A percentile compares a stretch with the other conserved stretches of the same genome.
Conservation (phyloP, 2,888 invertebrate genomes). For the Hydraecia micacea region DNA sequence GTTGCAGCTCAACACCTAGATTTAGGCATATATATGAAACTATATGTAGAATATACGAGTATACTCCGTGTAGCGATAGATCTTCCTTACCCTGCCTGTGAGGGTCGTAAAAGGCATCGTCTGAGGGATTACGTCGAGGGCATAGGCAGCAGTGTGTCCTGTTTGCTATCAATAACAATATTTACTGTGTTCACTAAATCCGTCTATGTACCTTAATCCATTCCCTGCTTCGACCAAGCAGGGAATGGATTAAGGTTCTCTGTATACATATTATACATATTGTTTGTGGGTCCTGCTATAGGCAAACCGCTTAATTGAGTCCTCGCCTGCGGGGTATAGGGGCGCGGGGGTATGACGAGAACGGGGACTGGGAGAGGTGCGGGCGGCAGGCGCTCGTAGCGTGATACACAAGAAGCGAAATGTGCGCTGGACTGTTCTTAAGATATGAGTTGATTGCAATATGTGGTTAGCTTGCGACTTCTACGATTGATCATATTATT, state of each 20-base stretch:
- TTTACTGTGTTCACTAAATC: slow-evolving; percentile 28
- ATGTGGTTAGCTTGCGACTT: no score
- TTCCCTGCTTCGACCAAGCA: slow-evolving; percentile 2
- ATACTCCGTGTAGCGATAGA: slow-evolving; percentile 15
- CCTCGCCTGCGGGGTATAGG: no score
- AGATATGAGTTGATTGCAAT: no score
- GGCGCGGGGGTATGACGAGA: no score
- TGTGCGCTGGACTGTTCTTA: no score
- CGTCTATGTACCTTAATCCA: slow-evolving; percentile 2
- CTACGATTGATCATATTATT: no score
- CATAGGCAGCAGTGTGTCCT: slow-evolving; percentile 16
- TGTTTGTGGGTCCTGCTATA: background rate
- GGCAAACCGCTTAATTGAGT: no score
- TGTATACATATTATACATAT: background rate
- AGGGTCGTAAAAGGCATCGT: slow-evolving; percentile 12
- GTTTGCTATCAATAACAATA: slow-evolving; percentile 22
- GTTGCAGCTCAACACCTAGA: background rate
- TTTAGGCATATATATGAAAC: background rate
- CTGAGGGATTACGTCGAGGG: slow-evolving; percentile 30
- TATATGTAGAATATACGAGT: background rate
- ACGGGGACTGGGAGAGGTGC: no score
- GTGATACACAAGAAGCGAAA: no score
- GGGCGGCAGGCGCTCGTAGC: no score
- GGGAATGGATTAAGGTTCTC: no score
- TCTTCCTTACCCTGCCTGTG: slow-evolving; percentile 10